phyloP scores from a whole-genome alignment of 1,140 invertebrate genomes.

The Heliconius melpomene region DNA sequence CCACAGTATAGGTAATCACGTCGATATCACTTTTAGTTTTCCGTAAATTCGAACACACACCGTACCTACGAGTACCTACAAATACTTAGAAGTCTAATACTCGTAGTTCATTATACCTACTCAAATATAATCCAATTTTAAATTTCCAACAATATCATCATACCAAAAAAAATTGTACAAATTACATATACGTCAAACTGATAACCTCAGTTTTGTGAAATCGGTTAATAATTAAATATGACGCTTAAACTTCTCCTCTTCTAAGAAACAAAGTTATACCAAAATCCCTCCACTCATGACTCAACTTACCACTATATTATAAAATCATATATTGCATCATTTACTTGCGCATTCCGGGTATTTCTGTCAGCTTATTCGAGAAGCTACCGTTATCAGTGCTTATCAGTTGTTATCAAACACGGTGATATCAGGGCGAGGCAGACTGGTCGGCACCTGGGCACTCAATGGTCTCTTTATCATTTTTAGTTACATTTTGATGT shows the following conservation, averaged over 20 bases:
- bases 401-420: slow-evolving; percentile 6
- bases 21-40: too few species aligned
- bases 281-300: not conserved
- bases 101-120: too few species aligned
- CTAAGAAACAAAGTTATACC: not conserved
- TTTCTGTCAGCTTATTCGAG: slow-evolving; percentile 2
- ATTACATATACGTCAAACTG: too few species aligned
- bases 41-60: too few species aligned
- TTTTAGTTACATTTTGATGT: not conserved
- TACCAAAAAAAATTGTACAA: too few species aligned
- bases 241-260: not conserved
- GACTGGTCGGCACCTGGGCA: slow-evolving; percentile 16
- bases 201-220: too few species aligned
- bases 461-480: slow-evolving; percentile 7
- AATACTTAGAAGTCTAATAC: too few species aligned
- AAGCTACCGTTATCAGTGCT: slow-evolving; percentile 12
- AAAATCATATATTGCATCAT: slow-evolving; percentile 10
- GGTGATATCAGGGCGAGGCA: slow-evolving; percentile 10
- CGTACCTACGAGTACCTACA: too few species aligned
- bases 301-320: not conserved
- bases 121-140: too few species aligned
- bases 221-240: too few species aligned
- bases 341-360: not conserved
- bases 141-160: too few species aligned
- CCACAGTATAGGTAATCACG: too few species aligned